Conservation (phyloP, 2,888 invertebrate genomes). For the Dinocampus coccinellae region DNA sequence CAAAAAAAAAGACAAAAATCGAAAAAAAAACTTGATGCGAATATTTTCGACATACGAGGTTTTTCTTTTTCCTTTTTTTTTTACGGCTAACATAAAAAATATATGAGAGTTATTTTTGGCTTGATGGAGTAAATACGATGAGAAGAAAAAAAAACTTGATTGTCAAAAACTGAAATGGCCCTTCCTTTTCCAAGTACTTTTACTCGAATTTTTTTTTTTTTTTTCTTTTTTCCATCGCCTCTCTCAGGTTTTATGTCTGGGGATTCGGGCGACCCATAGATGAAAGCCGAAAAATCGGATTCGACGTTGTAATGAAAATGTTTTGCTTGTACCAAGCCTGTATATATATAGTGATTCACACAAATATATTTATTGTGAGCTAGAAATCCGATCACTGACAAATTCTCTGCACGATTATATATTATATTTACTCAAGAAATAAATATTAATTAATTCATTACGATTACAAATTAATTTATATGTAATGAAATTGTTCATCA, state of each 20-base stretch:
- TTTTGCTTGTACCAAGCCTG: background rate
- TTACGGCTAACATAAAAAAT: background rate
- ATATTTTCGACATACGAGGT: background rate
- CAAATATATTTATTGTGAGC: background rate
- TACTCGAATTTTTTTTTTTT: background rate
- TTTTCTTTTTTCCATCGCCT: background rate
- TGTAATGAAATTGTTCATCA: too few relatives aligned
- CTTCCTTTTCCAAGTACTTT: background rate
- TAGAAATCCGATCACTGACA: too few relatives aligned
- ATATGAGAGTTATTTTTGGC: slow-evolving; percentile 3
- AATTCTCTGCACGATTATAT: too few relatives aligned
- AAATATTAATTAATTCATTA: too few relatives aligned
- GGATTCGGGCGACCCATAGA: background rate
- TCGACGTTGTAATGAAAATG: slow-evolving; percentile 1
- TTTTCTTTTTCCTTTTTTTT: too few relatives aligned
- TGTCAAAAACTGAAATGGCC: slow-evolving; percentile 22
- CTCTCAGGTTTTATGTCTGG: slow-evolving; percentile 16
- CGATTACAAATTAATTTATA: too few relatives aligned
- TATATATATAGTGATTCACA: background rate
- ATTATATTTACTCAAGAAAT: too few relatives aligned
- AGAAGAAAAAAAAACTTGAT: slow-evolving; percentile 21
- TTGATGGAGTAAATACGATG: background rate
- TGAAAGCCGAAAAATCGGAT: background rate
- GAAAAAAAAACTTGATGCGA: background rate
- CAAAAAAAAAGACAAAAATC: slow-evolving; percentile 6